Conservation (phyloP, 1,140 invertebrate species). For the Leptopilina boulardi region DNA sequence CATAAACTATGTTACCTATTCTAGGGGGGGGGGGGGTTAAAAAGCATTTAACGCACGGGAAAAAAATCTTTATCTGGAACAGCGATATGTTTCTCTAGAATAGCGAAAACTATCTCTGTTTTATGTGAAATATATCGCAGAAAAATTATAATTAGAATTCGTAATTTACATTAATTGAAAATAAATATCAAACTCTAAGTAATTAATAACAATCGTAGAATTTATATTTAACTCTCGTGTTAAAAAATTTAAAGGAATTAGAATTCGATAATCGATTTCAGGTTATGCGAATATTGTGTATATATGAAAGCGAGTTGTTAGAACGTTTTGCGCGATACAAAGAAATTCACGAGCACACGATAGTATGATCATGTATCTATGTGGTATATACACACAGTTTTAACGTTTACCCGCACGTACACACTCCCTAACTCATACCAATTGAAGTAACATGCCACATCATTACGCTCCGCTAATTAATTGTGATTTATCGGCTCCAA, state of each 20-base stretch:
- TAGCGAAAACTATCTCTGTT: too few relatives aligned
- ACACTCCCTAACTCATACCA: conserved; percentile 67
- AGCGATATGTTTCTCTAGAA: too few relatives aligned
- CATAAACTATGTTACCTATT: too few relatives aligned
- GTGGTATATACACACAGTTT: conserved; percentile 30
- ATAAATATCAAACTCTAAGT: not conserved
- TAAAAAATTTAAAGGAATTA: not conserved
- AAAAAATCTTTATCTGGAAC: too few relatives aligned
- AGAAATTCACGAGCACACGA: conserved; percentile 48
- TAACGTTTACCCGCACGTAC: conserved; percentile 47
- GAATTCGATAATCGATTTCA: conserved; percentile 25
- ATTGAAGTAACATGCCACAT: conserved; percentile 74
- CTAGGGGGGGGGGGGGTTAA: too few relatives aligned
- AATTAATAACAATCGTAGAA: not conserved
- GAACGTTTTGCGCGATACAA: not conserved
- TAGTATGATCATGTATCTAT: conserved; percentile 37
- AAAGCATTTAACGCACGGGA: too few relatives aligned
- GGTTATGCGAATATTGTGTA: not conserved
- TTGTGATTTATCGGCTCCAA: conserved; percentile 76
- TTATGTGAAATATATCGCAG: too few relatives aligned
- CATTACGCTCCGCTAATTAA: conserved; percentile 76
- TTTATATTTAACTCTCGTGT: not conserved
- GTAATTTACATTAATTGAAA: not conserved
- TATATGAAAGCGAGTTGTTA: not conserved
- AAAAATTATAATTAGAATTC: too few relatives aligned